A percentile compares a stretch with the other conserved stretches of the same genome.
These are phyloP conservation scores for Amphibalanus amphitrite DNA, from an alignment of 1,140 invertebrate genomes.

Conservation along the genomic window DNA sequence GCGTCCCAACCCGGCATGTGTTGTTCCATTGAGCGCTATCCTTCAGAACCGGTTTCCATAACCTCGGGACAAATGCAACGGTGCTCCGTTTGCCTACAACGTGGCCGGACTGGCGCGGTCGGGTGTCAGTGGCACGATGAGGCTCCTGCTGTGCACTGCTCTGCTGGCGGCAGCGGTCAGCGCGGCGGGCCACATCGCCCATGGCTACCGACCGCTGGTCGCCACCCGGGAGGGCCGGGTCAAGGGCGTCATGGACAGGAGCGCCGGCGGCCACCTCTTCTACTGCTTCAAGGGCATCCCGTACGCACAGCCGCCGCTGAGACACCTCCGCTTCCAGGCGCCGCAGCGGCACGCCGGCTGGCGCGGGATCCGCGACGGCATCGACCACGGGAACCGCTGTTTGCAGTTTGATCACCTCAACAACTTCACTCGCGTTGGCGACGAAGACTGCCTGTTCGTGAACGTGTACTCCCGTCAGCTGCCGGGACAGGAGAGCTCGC, in stretches of 20 bases:
- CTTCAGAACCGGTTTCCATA: too few relatives aligned
- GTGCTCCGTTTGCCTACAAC: too few relatives aligned
- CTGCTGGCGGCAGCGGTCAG: too few relatives aligned
- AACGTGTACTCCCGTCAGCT: slow-evolving; percentile 66
- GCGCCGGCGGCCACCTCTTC: neutral
- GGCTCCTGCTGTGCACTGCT: too few relatives aligned
- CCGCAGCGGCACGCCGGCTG: neutral
- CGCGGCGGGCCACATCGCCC: too few relatives aligned
- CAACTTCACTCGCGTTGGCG: slow-evolving; percentile 32
- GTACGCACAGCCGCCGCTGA: neutral
- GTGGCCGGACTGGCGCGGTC: too few relatives aligned
- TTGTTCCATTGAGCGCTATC: too few relatives aligned
- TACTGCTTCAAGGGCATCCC: neutral
- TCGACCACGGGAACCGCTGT: neutral
- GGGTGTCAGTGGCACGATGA: too few relatives aligned
- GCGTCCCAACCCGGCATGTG: too few relatives aligned
- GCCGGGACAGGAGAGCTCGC: too few relatives aligned
- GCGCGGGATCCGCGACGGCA: neutral
- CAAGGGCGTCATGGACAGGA: neutral
- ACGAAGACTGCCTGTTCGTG: slow-evolving; percentile 91
- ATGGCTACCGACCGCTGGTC: neutral
- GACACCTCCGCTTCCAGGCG: neutral
- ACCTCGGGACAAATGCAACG: too few relatives aligned
- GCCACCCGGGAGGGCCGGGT: neutral
- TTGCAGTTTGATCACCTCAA: neutral